Evolutionary conservation across 2,888 invertebrate species (phyloP).

Genomic region (Apotomis turbidana): DNA sequence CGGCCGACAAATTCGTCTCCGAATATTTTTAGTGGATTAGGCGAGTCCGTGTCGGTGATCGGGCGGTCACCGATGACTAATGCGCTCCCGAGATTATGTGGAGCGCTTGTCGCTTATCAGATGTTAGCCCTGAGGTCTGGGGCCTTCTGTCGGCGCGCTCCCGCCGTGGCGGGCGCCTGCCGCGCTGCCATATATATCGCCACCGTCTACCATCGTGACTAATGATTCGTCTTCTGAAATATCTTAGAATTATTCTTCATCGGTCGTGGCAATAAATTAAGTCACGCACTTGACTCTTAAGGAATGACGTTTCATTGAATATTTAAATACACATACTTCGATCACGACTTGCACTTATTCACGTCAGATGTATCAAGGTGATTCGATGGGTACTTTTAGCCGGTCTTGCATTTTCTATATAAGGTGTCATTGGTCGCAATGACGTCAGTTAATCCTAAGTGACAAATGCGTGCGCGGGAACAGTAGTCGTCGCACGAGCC

Average conservation of each 20-base stretch:
- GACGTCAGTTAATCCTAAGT: constrained; percentile 48
- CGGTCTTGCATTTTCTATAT: constrained; percentile 24
- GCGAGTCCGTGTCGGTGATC: constrained; percentile 61
- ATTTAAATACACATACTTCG: constrained; percentile 65
- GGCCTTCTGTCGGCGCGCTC: constrained; percentile 45
- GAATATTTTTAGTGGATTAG: constrained; percentile 83
- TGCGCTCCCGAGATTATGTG: constrained; percentile 73
- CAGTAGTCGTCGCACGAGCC: constrained; percentile 73
- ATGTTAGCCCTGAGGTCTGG: constrained; percentile 54
- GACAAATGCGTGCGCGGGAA: constrained; percentile 52
- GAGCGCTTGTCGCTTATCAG: constrained; percentile 80
- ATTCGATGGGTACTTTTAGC: constrained; percentile 41
- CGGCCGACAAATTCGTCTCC: constrained; percentile 80
- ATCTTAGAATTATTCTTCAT: constrained; percentile 71
- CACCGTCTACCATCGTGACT: constrained; percentile 60
- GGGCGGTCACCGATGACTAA: constrained; percentile 74
- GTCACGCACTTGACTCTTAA: constrained; percentile 71
- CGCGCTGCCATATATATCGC: constrained; percentile 52
- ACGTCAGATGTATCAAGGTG: constrained; percentile 43
- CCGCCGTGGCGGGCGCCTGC: constrained; percentile 49
- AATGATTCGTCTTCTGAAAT: constrained; percentile 70
- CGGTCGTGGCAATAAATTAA: constrained; percentile 75
- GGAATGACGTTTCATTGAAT: constrained; percentile 69
- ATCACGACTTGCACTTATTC: constrained; percentile 64
- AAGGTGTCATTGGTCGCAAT: constrained; percentile 45